A percentile compares a stretch with the other conserved stretches of the same genome.
Conservation (phyloP, 2,113 vertebrate genomes). For the human region DNA sequence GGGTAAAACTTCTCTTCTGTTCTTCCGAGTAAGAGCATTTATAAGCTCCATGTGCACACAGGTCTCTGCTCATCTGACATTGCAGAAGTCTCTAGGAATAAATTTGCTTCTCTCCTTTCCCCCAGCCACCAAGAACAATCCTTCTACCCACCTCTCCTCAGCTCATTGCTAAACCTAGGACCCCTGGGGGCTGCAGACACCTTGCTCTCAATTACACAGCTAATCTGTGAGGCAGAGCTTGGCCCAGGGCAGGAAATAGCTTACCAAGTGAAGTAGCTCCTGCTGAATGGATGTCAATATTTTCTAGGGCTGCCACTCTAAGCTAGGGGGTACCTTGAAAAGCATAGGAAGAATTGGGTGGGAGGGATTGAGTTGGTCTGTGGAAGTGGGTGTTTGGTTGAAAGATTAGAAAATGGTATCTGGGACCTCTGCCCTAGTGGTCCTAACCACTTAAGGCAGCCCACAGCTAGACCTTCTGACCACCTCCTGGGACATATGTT, state of each 20-base stretch:
- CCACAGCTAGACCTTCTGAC: not conserved
- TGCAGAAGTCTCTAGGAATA: not conserved
- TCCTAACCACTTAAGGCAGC: not conserved
- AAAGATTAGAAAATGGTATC: not conserved
- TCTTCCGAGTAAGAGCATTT: not conserved
- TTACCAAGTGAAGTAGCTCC: conserved; percentile 42
- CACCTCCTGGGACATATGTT: not conserved
- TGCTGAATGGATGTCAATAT: conserved; percentile 25
- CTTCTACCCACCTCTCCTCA: not conserved
- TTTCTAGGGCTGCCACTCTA: conserved; percentile 13
- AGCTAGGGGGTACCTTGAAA: not conserved
- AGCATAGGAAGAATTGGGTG: not conserved
- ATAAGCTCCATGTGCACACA: not conserved
- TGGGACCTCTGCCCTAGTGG: not conserved
- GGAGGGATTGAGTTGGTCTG: not conserved
- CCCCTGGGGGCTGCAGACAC: not conserved
- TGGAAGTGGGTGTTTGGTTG: not conserved
- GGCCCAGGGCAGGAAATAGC: not conserved
- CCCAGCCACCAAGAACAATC: not conserved
- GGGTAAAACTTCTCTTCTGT: not conserved
- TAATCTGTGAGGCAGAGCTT: conserved; percentile 32
- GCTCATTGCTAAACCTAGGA: not conserved
- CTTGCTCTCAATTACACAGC: conserved; percentile 42
- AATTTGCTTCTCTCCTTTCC: not conserved
- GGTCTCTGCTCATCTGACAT: not conserved